Base-by-base conservation (phyloP, 2,113 vertebrate genomes). In the Pseudois nayaur region DNA sequence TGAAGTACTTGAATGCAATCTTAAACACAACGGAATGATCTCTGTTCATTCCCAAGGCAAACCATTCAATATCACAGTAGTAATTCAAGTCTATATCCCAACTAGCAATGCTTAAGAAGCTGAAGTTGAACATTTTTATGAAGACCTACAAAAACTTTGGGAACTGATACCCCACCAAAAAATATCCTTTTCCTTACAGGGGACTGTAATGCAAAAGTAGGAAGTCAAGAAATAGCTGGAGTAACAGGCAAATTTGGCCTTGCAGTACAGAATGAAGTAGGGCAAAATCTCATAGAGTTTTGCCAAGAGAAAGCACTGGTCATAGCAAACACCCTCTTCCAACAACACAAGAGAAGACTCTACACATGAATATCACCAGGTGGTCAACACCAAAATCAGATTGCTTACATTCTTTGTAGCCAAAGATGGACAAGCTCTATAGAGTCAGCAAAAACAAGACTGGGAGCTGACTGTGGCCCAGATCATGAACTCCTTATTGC, bases 101-200 rank as follows among this genome's bases (percentile, higher is more conserved):
- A 21, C 17, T 1, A 67, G 64, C 21, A 67, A 67, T 21, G 33
- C 33, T 67, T 11, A 67, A 36, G 64, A 67, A 67, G 64, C 33
- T 36, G 33, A 31, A 67, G 8, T 19, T 19, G 16, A 67, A 67
- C 3, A 10, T 19, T 36, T 36, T 9, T 21, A n/a, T 19, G 33
- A n/a, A 67, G 33, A n/a, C 62, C 62, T 67, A 67, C 64, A 67
- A 67, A n/a, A 36, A 5, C 17, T 36, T 67, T 67, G 36, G 9
- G 17, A 67, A 67, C 17, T 36, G 9, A 36, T 19, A 67, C 17
- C 1, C 21, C 55, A 8, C 55, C 55, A 1, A 0, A 10, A 21
- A 36, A 36, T 67, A 3, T 11, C 64, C 17, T 67, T 36, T 36
- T 5, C 17, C 36, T 21, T 36, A 36, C n/a, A 36, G n/a, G n/a